These are phyloP conservation scores for Tribolium freemani DNA, from an alignment of 2,888 invertebrate genomes.

Conservation along the genomic window DNA sequence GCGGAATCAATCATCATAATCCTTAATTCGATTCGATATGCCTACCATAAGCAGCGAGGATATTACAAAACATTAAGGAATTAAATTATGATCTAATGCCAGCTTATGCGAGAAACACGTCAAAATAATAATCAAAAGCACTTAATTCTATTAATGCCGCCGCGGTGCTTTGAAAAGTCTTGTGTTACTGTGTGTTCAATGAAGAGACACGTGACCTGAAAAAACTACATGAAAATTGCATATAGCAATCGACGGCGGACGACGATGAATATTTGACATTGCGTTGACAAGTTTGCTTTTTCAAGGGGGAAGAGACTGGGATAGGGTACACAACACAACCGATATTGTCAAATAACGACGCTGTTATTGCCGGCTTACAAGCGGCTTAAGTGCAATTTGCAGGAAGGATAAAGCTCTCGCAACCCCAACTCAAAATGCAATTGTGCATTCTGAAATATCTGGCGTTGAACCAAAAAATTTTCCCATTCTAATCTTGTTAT, in stretches of 20 bases:
- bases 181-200: conserved; percentile 36
- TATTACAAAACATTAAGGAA: conserved; percentile 40
- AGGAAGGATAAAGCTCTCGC: not conserved
- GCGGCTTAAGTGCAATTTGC: not conserved
- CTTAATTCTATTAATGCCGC: conserved; percentile 50
- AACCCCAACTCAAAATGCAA: not conserved
- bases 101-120: conserved; percentile 45
- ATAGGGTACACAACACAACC: conserved; percentile 1
- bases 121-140: conserved; percentile 52
- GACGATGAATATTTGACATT: conserved; percentile 38
- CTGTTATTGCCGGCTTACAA: not conserved
- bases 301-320: conserved; percentile 1
- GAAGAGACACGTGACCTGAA: conserved; percentile 42
- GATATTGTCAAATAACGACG: not conserved
- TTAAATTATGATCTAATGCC: conserved; percentile 40
- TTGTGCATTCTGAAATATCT: no score
- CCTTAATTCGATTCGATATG: conserved; percentile 32
- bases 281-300: conserved; percentile 32
- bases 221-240: conserved; percentile 51
- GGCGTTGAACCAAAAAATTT: no score
- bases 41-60: conserved; percentile 11
- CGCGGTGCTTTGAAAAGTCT: conserved; percentile 21
- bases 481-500: no score
- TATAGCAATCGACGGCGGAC: conserved; percentile 45
- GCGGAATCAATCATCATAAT: conserved; percentile 36